A percentile compares a stretch with the other conserved stretches of the same genome.
phyloP scores from a whole-genome alignment of 2,888 invertebrate species.

The Calameuta idolon region DNA sequence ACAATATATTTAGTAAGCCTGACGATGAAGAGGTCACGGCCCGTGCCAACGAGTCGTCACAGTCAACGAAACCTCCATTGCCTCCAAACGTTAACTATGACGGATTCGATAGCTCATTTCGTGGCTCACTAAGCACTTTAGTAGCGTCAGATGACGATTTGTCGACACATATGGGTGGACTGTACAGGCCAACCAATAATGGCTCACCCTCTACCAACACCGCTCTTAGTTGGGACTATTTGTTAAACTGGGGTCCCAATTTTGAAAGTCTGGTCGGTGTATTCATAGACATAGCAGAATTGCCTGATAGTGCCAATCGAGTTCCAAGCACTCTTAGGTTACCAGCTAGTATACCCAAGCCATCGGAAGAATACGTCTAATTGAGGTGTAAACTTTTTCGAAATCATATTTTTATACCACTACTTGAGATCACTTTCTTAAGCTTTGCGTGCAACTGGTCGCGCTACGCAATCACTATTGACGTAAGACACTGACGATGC shows the following conservation, averaged over 20 bases:
- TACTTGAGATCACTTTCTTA: constrained; percentile 11
- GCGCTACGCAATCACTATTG: constrained; percentile 25
- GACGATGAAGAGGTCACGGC: constrained; percentile 69
- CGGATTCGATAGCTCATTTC: constrained; percentile 93
- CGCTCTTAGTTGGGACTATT: constrained; percentile 92
- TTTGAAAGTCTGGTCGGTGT: constrained; percentile 96
- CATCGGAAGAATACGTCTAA: constrained; percentile 91
- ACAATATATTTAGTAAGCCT: constrained; percentile 72
- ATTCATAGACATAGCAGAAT: constrained; percentile 95
- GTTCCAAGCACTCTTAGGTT: constrained; percentile 81
- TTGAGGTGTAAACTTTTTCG: constrained; percentile 4
- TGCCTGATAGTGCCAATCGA: constrained; percentile 81
- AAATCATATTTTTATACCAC: background rate
- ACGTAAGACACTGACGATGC: constrained; percentile 23
- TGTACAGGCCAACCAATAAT: constrained; percentile 84
- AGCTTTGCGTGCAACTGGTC: constrained; percentile 5
- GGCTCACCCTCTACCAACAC: constrained; percentile 76
- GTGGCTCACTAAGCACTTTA: constrained; percentile 92
- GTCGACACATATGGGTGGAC: constrained; percentile 82
- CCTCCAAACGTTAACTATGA: constrained; percentile 83
- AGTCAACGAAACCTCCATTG: constrained; percentile 74
- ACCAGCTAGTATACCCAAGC: constrained; percentile 83
- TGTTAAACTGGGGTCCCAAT: constrained; percentile 96
- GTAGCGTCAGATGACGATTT: constrained; percentile 95
- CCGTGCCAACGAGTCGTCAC: constrained; percentile 67